A percentile compares a stretch with the other conserved stretches of the same genome.
Evolutionary conservation across 2,888 invertebrate species (phyloP).

Genomic region (Kuschelorhynchus macadamiae): DNA sequence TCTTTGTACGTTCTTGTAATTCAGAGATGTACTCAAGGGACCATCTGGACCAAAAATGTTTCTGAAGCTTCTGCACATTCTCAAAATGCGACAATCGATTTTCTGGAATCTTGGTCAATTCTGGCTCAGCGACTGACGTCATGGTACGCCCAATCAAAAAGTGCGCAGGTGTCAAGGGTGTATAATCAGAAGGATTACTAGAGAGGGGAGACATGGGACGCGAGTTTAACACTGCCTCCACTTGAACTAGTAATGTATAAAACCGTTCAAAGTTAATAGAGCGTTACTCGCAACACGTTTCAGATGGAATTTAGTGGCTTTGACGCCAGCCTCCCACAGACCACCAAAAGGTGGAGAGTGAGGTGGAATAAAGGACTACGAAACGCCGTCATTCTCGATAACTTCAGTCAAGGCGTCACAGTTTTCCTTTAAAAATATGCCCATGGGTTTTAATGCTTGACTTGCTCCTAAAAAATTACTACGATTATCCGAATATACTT

Average conservation of each 20-base stretch:
- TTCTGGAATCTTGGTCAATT: background rate
- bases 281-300: constrained; percentile 1
- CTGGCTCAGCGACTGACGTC: constrained; percentile 4
- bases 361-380: constrained; percentile 10
- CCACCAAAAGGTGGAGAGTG: constrained; percentile 20
- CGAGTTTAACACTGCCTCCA: constrained; percentile 2
- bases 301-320: background rate
- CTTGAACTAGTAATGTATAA: background rate
- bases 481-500: constrained; percentile 19
- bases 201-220: constrained; percentile 13
- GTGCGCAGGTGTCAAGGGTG: constrained; percentile 10
- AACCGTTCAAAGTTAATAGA: background rate
- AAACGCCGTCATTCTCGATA: constrained; percentile 1
- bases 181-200: constrained; percentile 10
- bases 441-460: constrained; percentile 1
- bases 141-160: constrained; percentile 16
- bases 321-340: constrained; percentile 1
- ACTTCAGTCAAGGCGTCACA: background rate
- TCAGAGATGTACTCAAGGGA: constrained; percentile 14
- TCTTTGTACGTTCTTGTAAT: constrained; percentile 16
- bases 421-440: constrained; percentile 9
- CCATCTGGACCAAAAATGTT: background rate
- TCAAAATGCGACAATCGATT: constrained; percentile 11
- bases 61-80: background rate
- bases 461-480: constrained; percentile 23